Evolutionary conservation across 2,888 invertebrate genomes (phyloP).

Genomic region (Leptopilina syphax): DNA sequence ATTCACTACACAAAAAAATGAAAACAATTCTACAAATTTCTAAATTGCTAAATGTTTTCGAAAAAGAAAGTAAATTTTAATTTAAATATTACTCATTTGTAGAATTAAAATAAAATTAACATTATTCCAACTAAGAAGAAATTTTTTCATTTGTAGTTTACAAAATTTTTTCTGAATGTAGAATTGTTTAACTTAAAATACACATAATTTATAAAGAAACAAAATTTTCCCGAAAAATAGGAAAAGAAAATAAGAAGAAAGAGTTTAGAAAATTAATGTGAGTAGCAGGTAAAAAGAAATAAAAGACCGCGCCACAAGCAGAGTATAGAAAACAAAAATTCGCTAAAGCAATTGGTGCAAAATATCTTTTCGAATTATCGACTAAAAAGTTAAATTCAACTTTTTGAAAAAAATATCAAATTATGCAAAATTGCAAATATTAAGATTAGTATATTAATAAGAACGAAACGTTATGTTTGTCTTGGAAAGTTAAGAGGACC

Average conservation of each 20-base stretch:
- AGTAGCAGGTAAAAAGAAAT: slow-evolving; percentile 6
- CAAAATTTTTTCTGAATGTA: not conserved
- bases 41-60: not conserved
- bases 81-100: no score
- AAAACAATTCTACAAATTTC: slow-evolving; percentile 22
- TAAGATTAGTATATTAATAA: no score
- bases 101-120: no score
- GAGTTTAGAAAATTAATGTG: not conserved
- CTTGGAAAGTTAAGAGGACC: no score
- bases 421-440: no score
- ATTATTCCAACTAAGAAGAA: no score
- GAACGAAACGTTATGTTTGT: no score
- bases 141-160: not conserved
- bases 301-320: slow-evolving; percentile 1
- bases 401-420: no score
- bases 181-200: not conserved
- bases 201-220: no score
- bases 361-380: no score
- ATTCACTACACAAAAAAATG: slow-evolving; percentile 6
- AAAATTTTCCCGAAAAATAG: not conserved
- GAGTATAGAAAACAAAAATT: slow-evolving; percentile 20
- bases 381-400: no score
- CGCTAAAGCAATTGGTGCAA: no score
- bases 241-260: not conserved
- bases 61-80: not conserved